Evolutionary conservation across 2,888 invertebrate genomes (phyloP).

Genomic region (Nymphalis urticae): DNA sequence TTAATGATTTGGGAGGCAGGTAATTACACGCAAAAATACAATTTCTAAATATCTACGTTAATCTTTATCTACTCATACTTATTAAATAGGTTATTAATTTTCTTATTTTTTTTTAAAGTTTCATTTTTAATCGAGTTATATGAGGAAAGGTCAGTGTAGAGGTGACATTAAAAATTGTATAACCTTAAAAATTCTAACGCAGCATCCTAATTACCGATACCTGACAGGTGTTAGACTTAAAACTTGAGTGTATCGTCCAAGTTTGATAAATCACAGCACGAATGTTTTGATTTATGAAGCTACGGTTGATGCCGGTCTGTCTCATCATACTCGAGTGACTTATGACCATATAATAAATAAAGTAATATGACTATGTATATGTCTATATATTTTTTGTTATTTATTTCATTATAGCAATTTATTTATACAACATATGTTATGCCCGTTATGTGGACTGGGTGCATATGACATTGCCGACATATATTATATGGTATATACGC

Average conservation of each 20-base stretch:
- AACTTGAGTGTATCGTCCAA: slow-evolving; percentile 40
- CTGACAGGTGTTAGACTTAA: slow-evolving; percentile 44
- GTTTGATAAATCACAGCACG: slow-evolving; percentile 74
- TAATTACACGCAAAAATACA: slow-evolving; percentile 28
- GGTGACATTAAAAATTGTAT: slow-evolving; percentile 3
- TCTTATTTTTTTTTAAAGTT: not conserved
- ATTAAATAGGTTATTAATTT: not conserved
- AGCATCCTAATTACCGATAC: slow-evolving; percentile 38
- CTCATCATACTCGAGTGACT: slow-evolving; percentile 45
- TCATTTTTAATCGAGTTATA: not conserved
- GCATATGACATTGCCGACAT: no score
- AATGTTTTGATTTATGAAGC: slow-evolving; percentile 75
- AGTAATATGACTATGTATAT: not conserved
- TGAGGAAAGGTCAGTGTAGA: not conserved
- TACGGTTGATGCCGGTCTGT: slow-evolving; percentile 46
- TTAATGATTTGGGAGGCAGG: slow-evolving; percentile 51
- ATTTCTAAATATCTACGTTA: slow-evolving; percentile 12
- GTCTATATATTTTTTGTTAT: not conserved
- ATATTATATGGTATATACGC: no score
- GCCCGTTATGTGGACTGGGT: no score
- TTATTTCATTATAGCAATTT: not conserved
- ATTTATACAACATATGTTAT: not conserved
- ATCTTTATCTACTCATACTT: slow-evolving; percentile 4
- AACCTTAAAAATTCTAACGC: slow-evolving; percentile 23
- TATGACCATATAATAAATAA: slow-evolving; percentile 37